Percentiles rank a stretch among this genome's conserved stretches.
These are phyloP conservation scores for Molossus alvarezi DNA, from an alignment of 2,797 vertebrate species.

Conservation along the genomic window DNA sequence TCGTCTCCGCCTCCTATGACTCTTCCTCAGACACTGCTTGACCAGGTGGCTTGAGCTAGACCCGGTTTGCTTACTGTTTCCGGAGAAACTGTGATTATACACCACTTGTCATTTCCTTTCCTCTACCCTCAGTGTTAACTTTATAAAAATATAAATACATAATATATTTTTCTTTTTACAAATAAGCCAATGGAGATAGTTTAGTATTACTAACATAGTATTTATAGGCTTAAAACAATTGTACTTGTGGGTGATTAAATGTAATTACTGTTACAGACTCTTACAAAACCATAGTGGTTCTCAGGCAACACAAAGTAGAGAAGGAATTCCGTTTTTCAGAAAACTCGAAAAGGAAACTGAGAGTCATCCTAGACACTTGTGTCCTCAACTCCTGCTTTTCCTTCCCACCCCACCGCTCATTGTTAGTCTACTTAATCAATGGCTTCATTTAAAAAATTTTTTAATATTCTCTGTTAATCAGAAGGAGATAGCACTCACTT, in stretches of 20 bases:
- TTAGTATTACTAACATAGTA: slow-evolving; percentile 91
- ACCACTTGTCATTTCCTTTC: slow-evolving; percentile 64
- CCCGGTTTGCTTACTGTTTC: slow-evolving; percentile 79
- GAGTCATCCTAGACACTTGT: slow-evolving; percentile 76
- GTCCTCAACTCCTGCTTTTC: slow-evolving; percentile 73
- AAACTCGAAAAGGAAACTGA: slow-evolving; percentile 75
- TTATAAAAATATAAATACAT: slow-evolving; percentile 90
- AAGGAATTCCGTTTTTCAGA: slow-evolving; percentile 79
- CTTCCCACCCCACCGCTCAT: not conserved
- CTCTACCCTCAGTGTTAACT: slow-evolving; percentile 87
- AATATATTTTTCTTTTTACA: slow-evolving; percentile 92
- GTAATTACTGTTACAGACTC: slow-evolving; percentile 87
- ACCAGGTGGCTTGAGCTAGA: slow-evolving; percentile 79
- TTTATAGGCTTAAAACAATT: slow-evolving; percentile 90
- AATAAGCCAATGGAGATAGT: slow-evolving; percentile 91
- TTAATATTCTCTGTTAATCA: slow-evolving; percentile 69
- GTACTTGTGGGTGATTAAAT: slow-evolving; percentile 86
- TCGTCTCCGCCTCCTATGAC: slow-evolving; percentile 93
- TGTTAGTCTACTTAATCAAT: slow-evolving; percentile 75
- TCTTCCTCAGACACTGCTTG: slow-evolving; percentile 92
- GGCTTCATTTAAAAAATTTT: slow-evolving; percentile 81
- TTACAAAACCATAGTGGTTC: slow-evolving; percentile 87
- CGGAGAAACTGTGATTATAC: slow-evolving; percentile 85
- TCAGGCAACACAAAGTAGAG: slow-evolving; percentile 87
- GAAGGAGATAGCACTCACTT: slow-evolving; percentile 73